Conservation (phyloP, 2,797 vertebrate genomes). For the Brotula barbata region DNA sequence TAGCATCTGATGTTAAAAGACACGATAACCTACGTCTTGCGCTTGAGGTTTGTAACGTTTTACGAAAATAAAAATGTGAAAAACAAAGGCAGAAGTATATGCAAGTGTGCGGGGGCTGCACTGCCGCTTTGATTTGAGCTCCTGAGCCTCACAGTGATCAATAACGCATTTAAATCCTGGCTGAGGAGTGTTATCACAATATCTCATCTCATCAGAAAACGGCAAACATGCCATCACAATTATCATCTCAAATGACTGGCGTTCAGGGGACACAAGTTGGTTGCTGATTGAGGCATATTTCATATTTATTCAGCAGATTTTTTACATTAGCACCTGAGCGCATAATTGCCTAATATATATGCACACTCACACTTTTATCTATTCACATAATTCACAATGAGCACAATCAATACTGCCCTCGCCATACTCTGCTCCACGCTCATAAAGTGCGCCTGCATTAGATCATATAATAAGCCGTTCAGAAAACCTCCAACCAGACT, state of each 20-base stretch:
- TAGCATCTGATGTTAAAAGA: conserved; percentile 44
- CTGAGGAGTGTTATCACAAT: conserved; percentile 68
- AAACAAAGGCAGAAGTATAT: conserved; percentile 68
- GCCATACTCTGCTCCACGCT: conserved; percentile 57
- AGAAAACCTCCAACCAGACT: conserved; percentile 64
- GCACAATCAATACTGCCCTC: conserved; percentile 77
- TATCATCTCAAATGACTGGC: conserved; percentile 74
- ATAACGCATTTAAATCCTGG: conserved; percentile 81
- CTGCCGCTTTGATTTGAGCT: conserved; percentile 74
- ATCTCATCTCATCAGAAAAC: conserved; percentile 74
- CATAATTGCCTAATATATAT: conserved; percentile 79
- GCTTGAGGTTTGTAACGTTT: conserved; percentile 41
- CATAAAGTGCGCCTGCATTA: conserved; percentile 69
- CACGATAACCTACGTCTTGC: conserved; percentile 41
- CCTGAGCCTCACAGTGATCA: conserved; percentile 75
- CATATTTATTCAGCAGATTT: conserved; percentile 78
- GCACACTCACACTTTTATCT: conserved; percentile 80
- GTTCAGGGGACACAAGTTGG: conserved; percentile 57
- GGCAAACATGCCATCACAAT: conserved; percentile 73
- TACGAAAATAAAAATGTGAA: conserved; percentile 54
- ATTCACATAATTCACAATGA: conserved; percentile 80
- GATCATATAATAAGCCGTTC: conserved; percentile 71
- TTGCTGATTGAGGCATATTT: conserved; percentile 73
- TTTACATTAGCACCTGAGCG: conserved; percentile 73
- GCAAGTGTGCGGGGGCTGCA: conserved; percentile 62